These are phyloP conservation scores for Criorhina ranunculi DNA, from an alignment of 2,888 invertebrate genomes.

Conservation along the genomic window DNA sequence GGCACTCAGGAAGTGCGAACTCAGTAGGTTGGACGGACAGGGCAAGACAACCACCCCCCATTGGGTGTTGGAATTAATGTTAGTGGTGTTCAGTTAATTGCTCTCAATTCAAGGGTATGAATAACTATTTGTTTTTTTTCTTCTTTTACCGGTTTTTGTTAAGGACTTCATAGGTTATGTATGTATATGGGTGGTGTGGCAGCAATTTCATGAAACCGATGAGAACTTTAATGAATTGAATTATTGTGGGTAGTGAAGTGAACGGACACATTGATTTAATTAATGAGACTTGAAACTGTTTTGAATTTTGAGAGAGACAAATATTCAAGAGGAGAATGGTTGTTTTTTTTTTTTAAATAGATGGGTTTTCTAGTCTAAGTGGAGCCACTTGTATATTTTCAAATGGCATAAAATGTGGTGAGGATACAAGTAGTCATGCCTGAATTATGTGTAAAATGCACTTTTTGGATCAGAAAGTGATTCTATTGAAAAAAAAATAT, in stretches of 20 bases:
- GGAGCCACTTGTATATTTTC: no score
- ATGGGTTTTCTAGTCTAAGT: no score
- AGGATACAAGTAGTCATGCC: no score
- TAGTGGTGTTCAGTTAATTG: conserved; percentile 64
- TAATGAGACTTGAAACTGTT: conserved; percentile 4
- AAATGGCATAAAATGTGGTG: no score
- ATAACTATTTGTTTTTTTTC: conserved; percentile 38
- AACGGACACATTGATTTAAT: conserved; percentile 26
- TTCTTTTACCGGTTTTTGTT: not conserved
- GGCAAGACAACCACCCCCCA: not conserved
- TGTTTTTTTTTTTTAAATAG: no score
- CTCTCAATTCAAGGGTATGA: conserved; percentile 49
- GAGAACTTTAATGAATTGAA: conserved; percentile 7
- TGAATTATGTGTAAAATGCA: no score
- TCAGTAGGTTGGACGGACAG: conserved; percentile 1
- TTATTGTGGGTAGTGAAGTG: conserved; percentile 1
- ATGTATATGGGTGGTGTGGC: not conserved
- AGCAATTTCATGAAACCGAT: not conserved
- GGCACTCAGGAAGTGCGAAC: conserved; percentile 2
- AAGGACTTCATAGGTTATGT: not conserved
- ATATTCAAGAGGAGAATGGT: not conserved
- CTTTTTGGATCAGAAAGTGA: no score
- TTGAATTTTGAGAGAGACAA: not conserved
- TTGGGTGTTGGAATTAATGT: conserved; percentile 48
- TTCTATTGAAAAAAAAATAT: no score